Base-by-base conservation (phyloP, 2,888 invertebrate species). In the Lithophane semibrunnea region DNA sequence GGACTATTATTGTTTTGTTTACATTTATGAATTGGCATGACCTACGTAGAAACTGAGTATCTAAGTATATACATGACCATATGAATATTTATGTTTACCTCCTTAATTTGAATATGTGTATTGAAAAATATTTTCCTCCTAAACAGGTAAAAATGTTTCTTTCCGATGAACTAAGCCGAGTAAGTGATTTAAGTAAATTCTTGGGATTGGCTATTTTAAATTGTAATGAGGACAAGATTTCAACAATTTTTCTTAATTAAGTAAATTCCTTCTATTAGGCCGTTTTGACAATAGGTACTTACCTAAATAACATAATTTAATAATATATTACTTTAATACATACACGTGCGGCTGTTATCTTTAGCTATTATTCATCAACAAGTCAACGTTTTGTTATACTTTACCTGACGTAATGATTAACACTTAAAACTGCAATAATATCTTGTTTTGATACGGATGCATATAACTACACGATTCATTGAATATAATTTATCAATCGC, bases 401-500 rank as follows among this genome's bases (percentile, higher is more conserved):
- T 68, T 21, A n/a, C 42, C 29, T 10, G n/a, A 3, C 37, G 54
- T 61, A 54, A 47, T 5, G 10, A 63, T 54, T 52, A 5, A 37
- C 29, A 56, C 44, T 49, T 24, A 42, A 49, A 42, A 64, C 64
- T 70, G 44, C 21, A 70, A 21, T 58, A 13, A 44, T 70, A 64
- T 56, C 44, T 70, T 77, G n/a, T 44, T 78, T 18, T 70, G 64
- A 78, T 64, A 66, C 16, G 21, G 13, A 21, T 79, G 58, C 65
- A 65, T 78, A 54, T 24, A 58, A 21, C 49, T 12, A 44, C 16
- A 65, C 60, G 42, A 66, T 63, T 73, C 54, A 76, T 52, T 72
- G 49, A 64, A 58, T 56, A 63, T 73, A 76, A 82, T 76, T 73
- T 82, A 71, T 77, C 65, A 75, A 83, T 73, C 47, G 24, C 58